These are phyloP conservation scores for Gambusia affinis DNA, from an alignment of 2,113 vertebrate species.

Conservation along the genomic window DNA sequence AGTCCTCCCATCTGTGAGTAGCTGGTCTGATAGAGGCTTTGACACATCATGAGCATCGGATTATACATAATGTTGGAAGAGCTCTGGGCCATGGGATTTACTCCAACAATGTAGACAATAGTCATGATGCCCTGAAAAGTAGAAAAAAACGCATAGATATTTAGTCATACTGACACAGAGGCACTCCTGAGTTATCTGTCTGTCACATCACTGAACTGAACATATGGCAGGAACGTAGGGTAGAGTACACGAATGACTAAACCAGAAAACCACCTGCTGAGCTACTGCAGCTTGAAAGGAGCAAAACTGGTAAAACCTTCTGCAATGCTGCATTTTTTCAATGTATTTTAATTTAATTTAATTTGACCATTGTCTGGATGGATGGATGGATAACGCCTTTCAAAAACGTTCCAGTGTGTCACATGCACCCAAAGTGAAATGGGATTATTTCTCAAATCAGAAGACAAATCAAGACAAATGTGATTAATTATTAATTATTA, in stretches of 20 bases:
- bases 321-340: no score
- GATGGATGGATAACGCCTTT: no score
- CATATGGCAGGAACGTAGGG: constrained; percentile 5
- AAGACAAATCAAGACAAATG: neutral
- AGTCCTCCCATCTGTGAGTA: constrained; percentile 75
- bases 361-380: no score
- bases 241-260: neutral
- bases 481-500: neutral
- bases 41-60: constrained; percentile 86
- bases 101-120: constrained; percentile 88
- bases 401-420: no score
- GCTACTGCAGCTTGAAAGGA: neutral
- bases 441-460: neutral
- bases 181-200: neutral
- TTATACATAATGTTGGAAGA: constrained; percentile 81
- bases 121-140: constrained; percentile 83
- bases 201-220: constrained; percentile 22
- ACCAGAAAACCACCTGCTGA: neutral
- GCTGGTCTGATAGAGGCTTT: constrained; percentile 79
- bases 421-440: neutral
- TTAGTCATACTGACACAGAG: neutral
- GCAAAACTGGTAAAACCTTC: no score
- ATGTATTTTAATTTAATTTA: no score
- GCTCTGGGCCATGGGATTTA: constrained; percentile 88
- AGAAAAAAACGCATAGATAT: neutral